Evolutionary conservation across 2,113 vertebrate genomes (phyloP).

Genomic region (Aptenodytes patagonicus): DNA sequence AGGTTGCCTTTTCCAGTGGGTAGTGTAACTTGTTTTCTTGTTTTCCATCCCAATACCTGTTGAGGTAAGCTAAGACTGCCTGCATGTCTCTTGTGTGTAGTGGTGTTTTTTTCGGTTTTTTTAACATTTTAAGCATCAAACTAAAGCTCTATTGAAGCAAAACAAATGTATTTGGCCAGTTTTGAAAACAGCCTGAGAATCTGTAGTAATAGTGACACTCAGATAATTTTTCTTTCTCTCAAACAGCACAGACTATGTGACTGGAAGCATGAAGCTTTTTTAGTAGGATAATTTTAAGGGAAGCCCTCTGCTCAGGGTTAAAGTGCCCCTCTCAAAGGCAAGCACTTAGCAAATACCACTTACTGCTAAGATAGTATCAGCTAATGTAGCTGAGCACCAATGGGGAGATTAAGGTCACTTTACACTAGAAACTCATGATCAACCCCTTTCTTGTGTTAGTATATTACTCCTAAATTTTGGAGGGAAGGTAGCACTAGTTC

Average conservation of each 20-base stretch:
- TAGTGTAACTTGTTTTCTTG: not conserved
- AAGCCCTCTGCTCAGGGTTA: not conserved
- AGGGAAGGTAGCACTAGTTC: not conserved
- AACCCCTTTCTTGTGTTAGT: not conserved
- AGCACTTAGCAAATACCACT: not conserved
- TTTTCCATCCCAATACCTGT: not conserved
- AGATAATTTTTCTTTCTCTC: not conserved
- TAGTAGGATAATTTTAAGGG: not conserved
- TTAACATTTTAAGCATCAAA: not conserved
- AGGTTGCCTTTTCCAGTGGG: not conserved
- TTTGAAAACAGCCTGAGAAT: not conserved
- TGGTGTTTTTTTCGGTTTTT: not conserved
- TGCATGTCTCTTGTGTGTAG: not conserved
- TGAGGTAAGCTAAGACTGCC: not conserved
- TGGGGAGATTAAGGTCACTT: not conserved
- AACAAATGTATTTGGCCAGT: not conserved
- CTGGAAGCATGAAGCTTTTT: not conserved
- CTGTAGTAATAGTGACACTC: not conserved
- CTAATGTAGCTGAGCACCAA: not conserved
- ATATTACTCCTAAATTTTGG: not conserved
- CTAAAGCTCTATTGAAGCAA: not conserved
- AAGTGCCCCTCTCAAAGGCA: not conserved
- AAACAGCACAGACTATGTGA: not conserved
- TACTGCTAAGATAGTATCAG: not conserved
- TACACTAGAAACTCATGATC: not conserved